phyloP scores from a whole-genome alignment of 2,888 invertebrate genomes.

The Oscheius sp. region DNA sequence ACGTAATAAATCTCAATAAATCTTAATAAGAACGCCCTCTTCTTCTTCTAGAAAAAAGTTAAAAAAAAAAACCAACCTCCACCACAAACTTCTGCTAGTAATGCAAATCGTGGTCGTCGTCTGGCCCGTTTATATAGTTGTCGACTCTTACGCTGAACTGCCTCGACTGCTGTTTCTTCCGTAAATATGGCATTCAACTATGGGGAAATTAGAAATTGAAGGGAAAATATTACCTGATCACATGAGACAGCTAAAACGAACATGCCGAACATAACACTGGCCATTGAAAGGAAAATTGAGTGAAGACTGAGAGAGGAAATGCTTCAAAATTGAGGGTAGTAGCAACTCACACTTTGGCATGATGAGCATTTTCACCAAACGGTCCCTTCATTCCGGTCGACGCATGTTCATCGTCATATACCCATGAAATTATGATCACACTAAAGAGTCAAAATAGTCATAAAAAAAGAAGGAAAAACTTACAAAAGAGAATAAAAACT shows the following conservation, averaged over 20 bases:
- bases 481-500: conserved; percentile 60
- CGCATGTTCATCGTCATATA: conserved; percentile 59
- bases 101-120: conserved; percentile 73
- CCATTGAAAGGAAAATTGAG: conserved; percentile 82
- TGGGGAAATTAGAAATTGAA: conserved; percentile 41
- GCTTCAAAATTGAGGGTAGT: background rate
- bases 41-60: too few species aligned
- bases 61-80: conserved; percentile 74
- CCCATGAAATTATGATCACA: conserved; percentile 64
- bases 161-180: conserved; percentile 86
- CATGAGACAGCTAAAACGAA: conserved; percentile 87
- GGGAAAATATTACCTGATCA: conserved; percentile 75
- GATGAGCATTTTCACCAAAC: conserved; percentile 59
- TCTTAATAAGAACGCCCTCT: background rate
- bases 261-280: conserved; percentile 85
- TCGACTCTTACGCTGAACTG: conserved; percentile 73
- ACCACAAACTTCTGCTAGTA: conserved; percentile 83
- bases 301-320: conserved; percentile 78
- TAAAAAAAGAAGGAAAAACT: conserved; percentile 29
- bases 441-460: conserved; percentile 39
- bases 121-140: conserved; percentile 71
- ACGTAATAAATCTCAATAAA: background rate
- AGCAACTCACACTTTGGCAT: conserved; percentile 62
- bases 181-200: conserved; percentile 84
- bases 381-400: conserved; percentile 53